Evolutionary conservation across 2,113 vertebrate genomes (phyloP), one percentile per base, ranked within the genome.

Genomic region (Eleginops maclovinus): DNA sequence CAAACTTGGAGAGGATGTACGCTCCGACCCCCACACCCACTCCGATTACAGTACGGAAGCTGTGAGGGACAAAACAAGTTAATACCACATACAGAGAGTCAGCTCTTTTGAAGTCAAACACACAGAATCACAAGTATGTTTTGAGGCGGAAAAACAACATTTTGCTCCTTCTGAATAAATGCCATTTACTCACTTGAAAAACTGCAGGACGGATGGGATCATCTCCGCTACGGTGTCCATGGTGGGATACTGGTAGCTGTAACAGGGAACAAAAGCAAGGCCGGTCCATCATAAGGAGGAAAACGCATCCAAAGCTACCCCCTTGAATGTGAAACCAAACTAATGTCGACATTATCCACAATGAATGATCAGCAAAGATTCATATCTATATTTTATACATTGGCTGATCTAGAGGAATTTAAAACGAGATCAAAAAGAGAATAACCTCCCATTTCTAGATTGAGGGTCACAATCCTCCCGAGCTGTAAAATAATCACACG

Each of bases 21-120:
- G 96, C 95, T 46, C 97, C 97, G 1, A 96, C 96, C 87, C 97
- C 97, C n/a, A 97, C 96, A 10, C 97, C 97, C 68, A 98, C 90
- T 65, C 96, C 96, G 65, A 98, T 97, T 26, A 98, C 93, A 22
- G 95, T 94, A 40, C 95, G 95, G 88, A 97, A 97, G 92, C 97
- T 98, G 90, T 8, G n/a, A 67, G 44, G n/a, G 26, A 69, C 11
- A 78, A 15, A 24, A 19, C 1, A 1, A 46, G 65, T 84, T 46
- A 74, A 7, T 2, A 9, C n/a, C 64, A 50, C 36, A 17, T 24
- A 16, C 40, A 46, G 62, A 53, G 24, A 3, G 65, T 3, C 3
- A 12, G 14, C 14, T 16, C 24, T 13, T 15, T 24, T 43, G n/a
- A n/a, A 40, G n/a, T 1, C 2, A 8, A 44, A 53, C 3, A 24